Evolutionary conservation across 2,113 vertebrate genomes (phyloP), one percentile per base, ranked within the genome.

Genomic region (Sigmodon hispidus): DNA sequence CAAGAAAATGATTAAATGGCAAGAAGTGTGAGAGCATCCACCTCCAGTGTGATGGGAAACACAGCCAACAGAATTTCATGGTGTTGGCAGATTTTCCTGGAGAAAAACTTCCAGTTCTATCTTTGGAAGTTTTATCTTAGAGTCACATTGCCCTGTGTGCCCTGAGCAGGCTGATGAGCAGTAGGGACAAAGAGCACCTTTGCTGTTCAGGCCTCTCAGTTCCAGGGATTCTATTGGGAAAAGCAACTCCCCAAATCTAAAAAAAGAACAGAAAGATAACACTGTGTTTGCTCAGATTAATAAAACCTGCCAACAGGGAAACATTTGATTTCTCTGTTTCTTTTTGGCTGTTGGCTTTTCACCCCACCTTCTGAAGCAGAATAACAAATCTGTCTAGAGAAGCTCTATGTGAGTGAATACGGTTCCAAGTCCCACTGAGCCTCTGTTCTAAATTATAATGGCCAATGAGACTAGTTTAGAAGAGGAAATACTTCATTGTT

Each of bases 121-220:
- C 90, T 94, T 95, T 87, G 94, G 90, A 65, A 94, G 95, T 96
- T 97, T 97, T 97, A 96, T 97, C 94, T 97, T 76, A 45, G 72
- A 96, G 97, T 97, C 95, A 94, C 92, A 84, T 89, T 97, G 95
- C 94, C 94, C n/a, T 76, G 93, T 94, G 94, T 96, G 59, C 96
- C 52, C 88, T 96, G 96, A 97, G 97, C 96, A 96, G 93, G 29
- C 55, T 87, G 83, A 92, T 97, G 95, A 97, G 96, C 95, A 96
- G 4, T 45, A 67, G 16, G 94, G 95, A 94, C 97, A 98, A 97
- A 98, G 97, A 88, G 94, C 96, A 96, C 93, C 92, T 97, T 97
- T 97, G 77, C 81, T 92, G 89, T 92, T 95, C 92, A 96, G 93
- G 69, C 83, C 89, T 95, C 92, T 94, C 7, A 9, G 69, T 87